Conservation (phyloP, 2,113 vertebrate species). For the Heteronetta atricapilla region DNA sequence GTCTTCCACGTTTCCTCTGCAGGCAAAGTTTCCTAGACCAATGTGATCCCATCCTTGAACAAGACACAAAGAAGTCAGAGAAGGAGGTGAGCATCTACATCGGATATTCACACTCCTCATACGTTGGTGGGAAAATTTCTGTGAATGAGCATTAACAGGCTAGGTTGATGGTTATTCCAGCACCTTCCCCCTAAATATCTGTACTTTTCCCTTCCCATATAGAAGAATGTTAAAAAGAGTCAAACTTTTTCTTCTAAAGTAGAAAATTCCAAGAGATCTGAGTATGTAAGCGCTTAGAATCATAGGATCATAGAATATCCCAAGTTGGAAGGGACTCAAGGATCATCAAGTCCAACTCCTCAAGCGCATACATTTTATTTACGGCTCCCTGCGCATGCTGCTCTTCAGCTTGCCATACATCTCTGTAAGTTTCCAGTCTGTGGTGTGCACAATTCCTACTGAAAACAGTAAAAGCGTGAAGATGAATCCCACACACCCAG, state of each 20-base stretch:
- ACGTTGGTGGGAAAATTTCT: background rate
- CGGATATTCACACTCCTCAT: background rate
- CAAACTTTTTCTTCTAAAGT: background rate
- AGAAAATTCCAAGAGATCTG: background rate
- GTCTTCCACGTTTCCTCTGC: background rate
- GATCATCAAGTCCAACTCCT: no score
- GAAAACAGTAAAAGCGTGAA: background rate
- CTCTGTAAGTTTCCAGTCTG: background rate
- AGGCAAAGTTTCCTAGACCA: conserved; percentile 20
- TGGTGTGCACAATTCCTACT: background rate
- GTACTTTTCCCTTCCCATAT: background rate
- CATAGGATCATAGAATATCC: no score
- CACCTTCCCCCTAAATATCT: background rate
- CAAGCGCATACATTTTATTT: background rate
- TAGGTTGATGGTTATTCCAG: background rate
- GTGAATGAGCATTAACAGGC: background rate
- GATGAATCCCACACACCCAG: accelerated
- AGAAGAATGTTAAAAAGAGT: background rate
- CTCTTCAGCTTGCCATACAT: background rate
- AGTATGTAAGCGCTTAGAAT: background rate
- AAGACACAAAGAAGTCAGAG: background rate
- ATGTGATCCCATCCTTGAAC: background rate
- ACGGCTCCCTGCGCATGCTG: background rate
- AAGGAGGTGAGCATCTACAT: background rate
- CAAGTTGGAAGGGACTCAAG: no score